Percentiles rank a stretch among this genome's conserved stretches.
Evolutionary conservation across 2,113 vertebrate genomes (phyloP).

Genomic region (Leptobrachium leishanense): DNA sequence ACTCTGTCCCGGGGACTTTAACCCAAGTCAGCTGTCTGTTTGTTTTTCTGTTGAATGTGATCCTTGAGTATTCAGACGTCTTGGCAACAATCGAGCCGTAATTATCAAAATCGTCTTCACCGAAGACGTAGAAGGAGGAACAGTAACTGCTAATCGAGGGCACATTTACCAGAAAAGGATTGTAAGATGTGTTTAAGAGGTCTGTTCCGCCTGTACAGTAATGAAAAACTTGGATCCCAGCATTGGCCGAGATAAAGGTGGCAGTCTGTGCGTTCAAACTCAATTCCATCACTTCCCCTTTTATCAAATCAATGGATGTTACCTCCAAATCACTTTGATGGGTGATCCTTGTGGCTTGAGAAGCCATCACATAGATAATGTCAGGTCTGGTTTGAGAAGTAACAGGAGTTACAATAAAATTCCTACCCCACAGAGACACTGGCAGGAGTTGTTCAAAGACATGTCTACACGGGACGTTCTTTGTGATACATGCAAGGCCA

Average conservation of each 20-base stretch:
- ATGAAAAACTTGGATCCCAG: slow-evolving; percentile 2
- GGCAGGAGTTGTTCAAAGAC: slow-evolving; percentile 12
- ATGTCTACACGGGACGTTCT: neutral
- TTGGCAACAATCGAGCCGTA: neutral
- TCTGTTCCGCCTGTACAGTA: neutral
- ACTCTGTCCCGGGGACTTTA: neutral
- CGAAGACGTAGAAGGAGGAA: neutral
- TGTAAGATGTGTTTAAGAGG: neutral
- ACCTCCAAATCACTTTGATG: neutral
- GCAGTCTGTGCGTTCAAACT: neutral
- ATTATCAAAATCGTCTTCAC: neutral
- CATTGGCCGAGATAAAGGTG: neutral
- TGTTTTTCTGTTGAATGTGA: neutral
- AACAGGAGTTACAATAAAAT: neutral
- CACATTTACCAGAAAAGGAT: neutral
- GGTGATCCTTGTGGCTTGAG: neutral
- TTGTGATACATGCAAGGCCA: neutral
- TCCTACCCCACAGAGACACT: slow-evolving; percentile 2
- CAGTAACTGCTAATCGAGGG: neutral
- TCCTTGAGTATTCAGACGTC: neutral
- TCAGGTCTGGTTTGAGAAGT: neutral
- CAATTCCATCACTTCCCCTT: neutral
- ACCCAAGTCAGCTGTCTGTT: neutral
- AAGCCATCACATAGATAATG: neutral
- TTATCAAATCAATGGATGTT: neutral